phyloP scores from a whole-genome alignment of 2,888 invertebrate species.

The Synanthedon andrenaeformis region DNA sequence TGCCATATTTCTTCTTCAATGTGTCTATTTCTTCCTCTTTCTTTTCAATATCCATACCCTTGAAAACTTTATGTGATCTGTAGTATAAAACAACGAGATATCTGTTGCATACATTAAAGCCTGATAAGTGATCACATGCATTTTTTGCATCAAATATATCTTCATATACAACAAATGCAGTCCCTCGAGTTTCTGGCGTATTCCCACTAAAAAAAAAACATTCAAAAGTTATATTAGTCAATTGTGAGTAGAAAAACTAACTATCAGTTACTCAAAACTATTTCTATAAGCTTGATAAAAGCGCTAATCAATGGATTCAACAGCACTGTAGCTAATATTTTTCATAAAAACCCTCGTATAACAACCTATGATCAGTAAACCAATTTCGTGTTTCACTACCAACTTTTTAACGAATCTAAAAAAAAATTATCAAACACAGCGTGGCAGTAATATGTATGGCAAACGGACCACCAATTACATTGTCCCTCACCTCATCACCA shows the following conservation, averaged over 20 bases:
- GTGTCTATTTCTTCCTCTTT: conserved; percentile 96
- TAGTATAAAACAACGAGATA: conserved; percentile 99
- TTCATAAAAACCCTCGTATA: too few species aligned
- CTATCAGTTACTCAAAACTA: too few species aligned
- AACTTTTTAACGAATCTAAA: too few species aligned
- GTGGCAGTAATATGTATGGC: too few species aligned
- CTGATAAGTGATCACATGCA: conserved; percentile 98
- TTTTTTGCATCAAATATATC: conserved; percentile 99
- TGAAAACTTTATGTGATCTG: conserved; percentile 96
- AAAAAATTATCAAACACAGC: too few species aligned
- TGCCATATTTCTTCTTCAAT: conserved; percentile 94
- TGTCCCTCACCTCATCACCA: too few species aligned
- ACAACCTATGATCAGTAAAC: too few species aligned
- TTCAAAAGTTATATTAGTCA: background rate
- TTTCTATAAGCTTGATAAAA: background rate
- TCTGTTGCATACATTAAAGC: conserved; percentile 98
- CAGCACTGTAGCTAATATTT: too few species aligned
- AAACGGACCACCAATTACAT: too few species aligned
- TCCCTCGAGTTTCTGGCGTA: conserved; percentile 97
- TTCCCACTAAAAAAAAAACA: conserved; percentile 78
- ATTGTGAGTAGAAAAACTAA: too few species aligned
- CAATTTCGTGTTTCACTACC: too few species aligned
- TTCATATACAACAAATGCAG: conserved; percentile 99
- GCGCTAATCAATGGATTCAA: too few species aligned
- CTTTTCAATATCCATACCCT: conserved; percentile 94